These are phyloP conservation scores for Melanostoma mellinum DNA, from an alignment of 2,888 invertebrate genomes.

Conservation along the genomic window DNA sequence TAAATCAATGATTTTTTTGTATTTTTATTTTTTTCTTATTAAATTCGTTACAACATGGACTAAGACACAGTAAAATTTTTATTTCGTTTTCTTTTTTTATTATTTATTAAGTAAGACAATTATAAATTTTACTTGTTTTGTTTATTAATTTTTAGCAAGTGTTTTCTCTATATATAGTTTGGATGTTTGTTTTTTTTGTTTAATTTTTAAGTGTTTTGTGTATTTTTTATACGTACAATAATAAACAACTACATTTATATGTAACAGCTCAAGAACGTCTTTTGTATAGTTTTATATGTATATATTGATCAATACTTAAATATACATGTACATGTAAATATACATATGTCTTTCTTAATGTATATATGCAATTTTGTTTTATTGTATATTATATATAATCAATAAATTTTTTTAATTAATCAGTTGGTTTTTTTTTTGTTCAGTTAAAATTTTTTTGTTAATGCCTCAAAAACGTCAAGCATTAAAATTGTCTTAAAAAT, in stretches of 20 bases:
- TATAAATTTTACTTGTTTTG: conserved; percentile 71
- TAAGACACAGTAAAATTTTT: conserved; percentile 82
- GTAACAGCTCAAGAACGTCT: conserved; percentile 72
- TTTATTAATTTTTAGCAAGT: conserved; percentile 57
- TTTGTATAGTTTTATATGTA: conserved; percentile 72
- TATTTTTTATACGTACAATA: conserved; percentile 75
- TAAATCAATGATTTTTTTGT: conserved; percentile 55
- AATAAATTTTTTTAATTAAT: conserved; percentile 63
- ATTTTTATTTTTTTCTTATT: conserved; percentile 73
- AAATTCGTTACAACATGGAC: conserved; percentile 82
- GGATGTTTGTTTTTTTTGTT: conserved; percentile 40
- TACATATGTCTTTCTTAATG: conserved; percentile 73
- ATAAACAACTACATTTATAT: conserved; percentile 78
- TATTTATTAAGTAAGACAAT: conserved; percentile 58
- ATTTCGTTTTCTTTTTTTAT: conserved; percentile 61
- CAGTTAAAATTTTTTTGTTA: conserved; percentile 68
- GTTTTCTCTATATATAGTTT: conserved; percentile 61
- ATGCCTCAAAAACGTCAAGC: conserved; percentile 73
- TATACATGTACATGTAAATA: conserved; percentile 73
- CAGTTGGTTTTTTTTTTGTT: conserved; percentile 70
- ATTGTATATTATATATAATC: conserved; percentile 71
- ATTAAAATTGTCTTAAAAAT: conserved; percentile 72
- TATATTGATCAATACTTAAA: conserved; percentile 72
- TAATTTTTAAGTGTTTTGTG: conserved; percentile 66
- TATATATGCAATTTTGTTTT: conserved; percentile 67